Base-by-base conservation (phyloP, 2,888 invertebrate species). In the Lasioglossum morio region DNA sequence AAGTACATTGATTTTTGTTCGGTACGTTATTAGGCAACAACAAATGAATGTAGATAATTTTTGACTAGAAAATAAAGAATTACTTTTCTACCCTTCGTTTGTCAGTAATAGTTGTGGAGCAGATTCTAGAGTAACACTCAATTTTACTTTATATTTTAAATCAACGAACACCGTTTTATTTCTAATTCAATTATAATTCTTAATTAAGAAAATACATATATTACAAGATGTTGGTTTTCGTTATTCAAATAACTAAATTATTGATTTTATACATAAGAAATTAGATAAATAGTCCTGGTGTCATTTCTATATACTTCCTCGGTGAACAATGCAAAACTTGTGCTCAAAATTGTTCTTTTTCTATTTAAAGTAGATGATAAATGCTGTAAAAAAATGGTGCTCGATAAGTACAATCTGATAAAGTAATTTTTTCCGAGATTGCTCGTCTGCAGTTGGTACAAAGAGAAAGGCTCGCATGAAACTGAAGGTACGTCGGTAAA, bases 401-500 rank as follows among this genome's bases (percentile, higher is more conserved):
- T 57, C n/a, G 57, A 57, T n/a, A 57, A 57, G 57, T n/a, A n/a
- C n/a, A 57, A 30, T 30, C 16, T 30, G 27, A 27, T 7, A 30
- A 30, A 63, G 63, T 63, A 30, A 63, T 63, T 30, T 30, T 63
- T 30, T 1, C 16, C 8, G 16, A 30, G 57, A 57, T 57, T 30
- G 30, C 8, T 30, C 63, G 12, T 16, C 19, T 19, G 7, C 19
- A 2, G 30, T 63, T 30, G 63, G 4, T 30, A 30, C 63, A 14
- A 16, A 48, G 23, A 23, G 12, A 27, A 69, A 37, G 10, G 23
- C 27, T 5, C 4, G n/a, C 57, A 40, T 12, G 48, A 48, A 76
- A 60, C 70, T 53, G n/a, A 69, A 77, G 46, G 60, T 37, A 40
- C 14, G 66, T 86, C 75, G 16, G 10, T 14, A 16, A 46, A 30